These are phyloP conservation scores for Dryomyza anilis DNA, from an alignment of 2,888 invertebrate species.

Conservation along the genomic window DNA sequence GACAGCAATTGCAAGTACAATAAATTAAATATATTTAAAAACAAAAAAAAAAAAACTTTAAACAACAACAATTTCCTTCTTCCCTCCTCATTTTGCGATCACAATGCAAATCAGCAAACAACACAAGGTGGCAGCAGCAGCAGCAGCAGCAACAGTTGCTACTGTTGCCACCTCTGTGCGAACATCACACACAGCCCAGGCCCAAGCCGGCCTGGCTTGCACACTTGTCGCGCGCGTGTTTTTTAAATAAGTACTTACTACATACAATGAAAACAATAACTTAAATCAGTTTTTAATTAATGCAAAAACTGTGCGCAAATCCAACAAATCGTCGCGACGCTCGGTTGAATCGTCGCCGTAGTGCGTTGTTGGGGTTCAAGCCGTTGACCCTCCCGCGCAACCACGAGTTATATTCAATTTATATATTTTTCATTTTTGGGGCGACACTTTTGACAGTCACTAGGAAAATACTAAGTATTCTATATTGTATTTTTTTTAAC, in stretches of 20 bases:
- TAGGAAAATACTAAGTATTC: neutral
- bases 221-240: too few relatives aligned
- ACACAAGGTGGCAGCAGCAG: neutral
- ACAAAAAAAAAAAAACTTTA: neutral
- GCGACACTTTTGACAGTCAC: too few relatives aligned
- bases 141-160: neutral
- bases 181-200: too few relatives aligned
- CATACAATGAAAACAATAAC: conserved; percentile 23
- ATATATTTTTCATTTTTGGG: too few relatives aligned
- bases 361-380: too few relatives aligned
- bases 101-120: conserved; percentile 14
- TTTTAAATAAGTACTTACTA: too few relatives aligned
- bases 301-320: conserved; percentile 50
- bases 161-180: neutral
- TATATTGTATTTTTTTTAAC: too few relatives aligned
- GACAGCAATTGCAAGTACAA: neutral
- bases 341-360: too few relatives aligned
- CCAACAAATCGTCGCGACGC: conserved; percentile 31
- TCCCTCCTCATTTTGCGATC: conserved; percentile 8
- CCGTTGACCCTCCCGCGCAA: too few relatives aligned
- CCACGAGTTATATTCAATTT: too few relatives aligned
- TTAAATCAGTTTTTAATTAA: conserved; percentile 48
- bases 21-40: neutral
- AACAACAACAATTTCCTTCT: neutral
- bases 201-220: too few relatives aligned